phyloP scores from a whole-genome alignment of 2,888 invertebrate genomes.

The Synanthedon andrenaeformis region DNA sequence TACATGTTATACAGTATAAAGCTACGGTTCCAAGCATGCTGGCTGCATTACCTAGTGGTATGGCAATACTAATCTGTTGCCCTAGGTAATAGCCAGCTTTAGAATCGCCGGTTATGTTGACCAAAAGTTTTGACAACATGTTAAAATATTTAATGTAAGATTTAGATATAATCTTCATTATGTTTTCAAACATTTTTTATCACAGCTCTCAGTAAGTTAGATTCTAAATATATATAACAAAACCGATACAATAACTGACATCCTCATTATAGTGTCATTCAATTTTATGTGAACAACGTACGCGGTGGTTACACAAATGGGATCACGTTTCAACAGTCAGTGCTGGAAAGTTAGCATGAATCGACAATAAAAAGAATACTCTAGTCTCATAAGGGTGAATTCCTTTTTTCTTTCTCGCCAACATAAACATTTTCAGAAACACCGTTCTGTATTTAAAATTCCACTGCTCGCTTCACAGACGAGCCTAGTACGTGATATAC shows the following conservation, averaged over 20 bases:
- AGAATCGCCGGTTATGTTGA: no score
- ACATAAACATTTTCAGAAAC: constrained; percentile 51
- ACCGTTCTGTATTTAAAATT: constrained; percentile 61
- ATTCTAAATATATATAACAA: neutral
- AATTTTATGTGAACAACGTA: neutral
- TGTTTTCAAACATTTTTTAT: no score
- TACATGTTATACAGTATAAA: no score
- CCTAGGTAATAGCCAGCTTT: no score
- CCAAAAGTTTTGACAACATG: no score
- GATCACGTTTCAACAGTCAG: constrained; percentile 28
- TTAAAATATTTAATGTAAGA: no score
- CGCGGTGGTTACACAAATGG: constrained; percentile 3
- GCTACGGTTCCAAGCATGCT: no score
- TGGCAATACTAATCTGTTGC: no score
- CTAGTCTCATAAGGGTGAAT: constrained; percentile 22
- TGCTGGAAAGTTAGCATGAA: constrained; percentile 42
- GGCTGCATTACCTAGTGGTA: no score
- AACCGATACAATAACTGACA: neutral
- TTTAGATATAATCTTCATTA: no score
- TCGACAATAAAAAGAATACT: constrained; percentile 45
- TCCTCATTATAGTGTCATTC: neutral
- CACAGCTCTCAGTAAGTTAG: no score
- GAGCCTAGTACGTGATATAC: constrained; percentile 61
- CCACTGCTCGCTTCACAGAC: constrained; percentile 30
- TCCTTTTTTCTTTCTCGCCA: constrained; percentile 28